phyloP scores from a whole-genome alignment of 2,888 invertebrate species.

The Pherbina coryleti region DNA sequence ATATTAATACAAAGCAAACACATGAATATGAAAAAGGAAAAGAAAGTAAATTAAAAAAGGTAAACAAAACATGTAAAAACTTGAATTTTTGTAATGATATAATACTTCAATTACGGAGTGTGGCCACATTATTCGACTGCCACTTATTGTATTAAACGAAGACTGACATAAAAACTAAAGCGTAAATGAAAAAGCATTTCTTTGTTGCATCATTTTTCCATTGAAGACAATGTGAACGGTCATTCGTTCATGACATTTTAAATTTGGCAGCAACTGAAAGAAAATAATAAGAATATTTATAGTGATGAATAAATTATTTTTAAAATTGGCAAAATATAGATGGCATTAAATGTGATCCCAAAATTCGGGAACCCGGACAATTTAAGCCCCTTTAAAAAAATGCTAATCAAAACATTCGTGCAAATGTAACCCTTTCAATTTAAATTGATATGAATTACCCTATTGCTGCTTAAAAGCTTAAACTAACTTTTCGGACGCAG shows the following conservation, averaged over 20 bases:
- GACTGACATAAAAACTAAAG: background rate
- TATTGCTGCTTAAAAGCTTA: too few species aligned
- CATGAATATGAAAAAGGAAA: background rate
- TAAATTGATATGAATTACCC: too few species aligned
- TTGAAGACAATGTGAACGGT: slow-evolving; percentile 85
- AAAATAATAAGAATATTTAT: slow-evolving; percentile 57
- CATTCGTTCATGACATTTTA: slow-evolving; percentile 78
- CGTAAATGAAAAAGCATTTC: slow-evolving; percentile 44
- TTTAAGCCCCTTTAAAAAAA: too few species aligned
- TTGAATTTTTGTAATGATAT: background rate
- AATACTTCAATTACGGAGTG: background rate
- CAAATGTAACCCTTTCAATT: too few species aligned
- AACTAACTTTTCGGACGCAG: too few species aligned
- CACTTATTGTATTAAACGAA: too few species aligned
- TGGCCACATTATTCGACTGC: background rate
- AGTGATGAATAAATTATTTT: background rate
- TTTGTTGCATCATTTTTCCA: slow-evolving; percentile 71
- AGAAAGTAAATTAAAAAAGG: background rate
- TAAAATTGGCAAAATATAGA: background rate
- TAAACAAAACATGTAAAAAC: background rate
- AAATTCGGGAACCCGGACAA: too few species aligned
- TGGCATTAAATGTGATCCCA: too few species aligned
- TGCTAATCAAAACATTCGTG: too few species aligned
- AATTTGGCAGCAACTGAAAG: slow-evolving; percentile 79
- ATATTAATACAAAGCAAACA: background rate